phyloP scores from a whole-genome alignment of 1,140 invertebrate genomes.

The Eupristina koningsbergeri region DNA sequence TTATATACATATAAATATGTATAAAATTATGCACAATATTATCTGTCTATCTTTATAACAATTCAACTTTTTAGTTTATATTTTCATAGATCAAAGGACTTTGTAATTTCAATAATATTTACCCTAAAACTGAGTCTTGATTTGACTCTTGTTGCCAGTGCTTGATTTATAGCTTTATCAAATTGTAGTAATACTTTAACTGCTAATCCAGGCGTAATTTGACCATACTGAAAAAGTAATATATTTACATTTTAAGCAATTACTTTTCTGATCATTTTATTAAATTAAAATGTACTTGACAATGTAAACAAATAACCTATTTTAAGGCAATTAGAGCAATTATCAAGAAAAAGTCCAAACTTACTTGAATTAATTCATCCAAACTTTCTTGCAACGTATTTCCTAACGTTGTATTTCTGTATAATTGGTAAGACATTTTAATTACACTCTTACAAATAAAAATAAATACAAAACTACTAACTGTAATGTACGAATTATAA shows the following conservation, averaged over 20 bases:
- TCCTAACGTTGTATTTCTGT: constrained; percentile 97
- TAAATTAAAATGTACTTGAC: neutral
- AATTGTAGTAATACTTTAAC: constrained; percentile 95
- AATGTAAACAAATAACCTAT: constrained; percentile 50
- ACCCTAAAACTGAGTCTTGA: constrained; percentile 94
- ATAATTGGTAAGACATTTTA: constrained; percentile 94
- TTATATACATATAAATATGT: neutral
- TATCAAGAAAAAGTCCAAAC: constrained; percentile 13
- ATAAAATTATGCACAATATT: neutral
- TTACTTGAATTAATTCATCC: constrained; percentile 91
- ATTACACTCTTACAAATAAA: constrained; percentile 10
- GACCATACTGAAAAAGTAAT: constrained; percentile 86
- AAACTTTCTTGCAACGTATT: constrained; percentile 96
- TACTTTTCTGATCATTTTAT: neutral
- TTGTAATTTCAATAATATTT: constrained; percentile 47
- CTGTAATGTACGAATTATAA: neutral
- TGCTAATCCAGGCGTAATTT: constrained; percentile 93
- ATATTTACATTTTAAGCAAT: neutral
- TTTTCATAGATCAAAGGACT: neutral
- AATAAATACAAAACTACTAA: constrained; percentile 29
- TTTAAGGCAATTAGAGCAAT: constrained; percentile 21
- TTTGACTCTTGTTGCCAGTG: constrained; percentile 92
- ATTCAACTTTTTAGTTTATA: neutral
- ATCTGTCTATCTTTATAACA: neutral
- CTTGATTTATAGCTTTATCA: constrained; percentile 97